Base-by-base conservation (phyloP, 1,140 invertebrate species). In the Bombus terrestris region DNA sequence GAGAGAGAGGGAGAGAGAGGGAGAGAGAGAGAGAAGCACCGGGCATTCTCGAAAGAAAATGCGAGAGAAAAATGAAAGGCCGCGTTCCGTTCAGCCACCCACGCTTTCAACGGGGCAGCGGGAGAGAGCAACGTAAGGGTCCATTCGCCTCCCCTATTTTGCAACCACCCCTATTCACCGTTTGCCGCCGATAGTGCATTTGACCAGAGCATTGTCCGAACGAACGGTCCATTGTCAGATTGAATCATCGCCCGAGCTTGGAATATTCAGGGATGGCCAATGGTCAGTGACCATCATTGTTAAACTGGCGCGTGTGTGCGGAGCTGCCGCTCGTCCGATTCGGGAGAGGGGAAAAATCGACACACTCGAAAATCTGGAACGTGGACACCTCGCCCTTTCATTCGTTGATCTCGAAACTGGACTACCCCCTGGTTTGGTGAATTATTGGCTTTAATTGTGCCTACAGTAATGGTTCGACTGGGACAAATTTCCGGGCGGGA, bases 371-470 rank as follows among this genome's bases (percentile, higher is more conserved):
- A 91, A 90, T 90, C 74, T 91, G 68, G 85, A 90, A 81, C 90
- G 18, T 83, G n/a, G 84, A 87, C 81, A 82, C 62, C 35, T 71
- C 35, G 71, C 66, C 73, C 75, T 83, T 89, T 83, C 78, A 73
- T 64, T 2, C 75, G 66, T 75, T 57, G 39, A 47, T 69, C 74
- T 76, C 78, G 64, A 72, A 47, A 62, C 53, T 18, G 5, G 57
- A 2, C 37, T 85, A 43, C 39, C 25, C 69, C 62, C 47, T 59
- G 32, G 15, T 69, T 10, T 32, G 22, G 80, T 95, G 94, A 94
- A 95, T 94, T 94, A 95, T 95, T 94, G 93, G 90, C 91, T 86
- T 94, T 94, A 94, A 94, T 95, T 94, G 93, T 94, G 71, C 73
- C 66, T 80, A 77, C 81, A 88, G 69, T 89, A 91, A 91, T 90